Conservation (phyloP, 2,113 vertebrate genomes). For the Vanacampus margaritifer region DNA sequence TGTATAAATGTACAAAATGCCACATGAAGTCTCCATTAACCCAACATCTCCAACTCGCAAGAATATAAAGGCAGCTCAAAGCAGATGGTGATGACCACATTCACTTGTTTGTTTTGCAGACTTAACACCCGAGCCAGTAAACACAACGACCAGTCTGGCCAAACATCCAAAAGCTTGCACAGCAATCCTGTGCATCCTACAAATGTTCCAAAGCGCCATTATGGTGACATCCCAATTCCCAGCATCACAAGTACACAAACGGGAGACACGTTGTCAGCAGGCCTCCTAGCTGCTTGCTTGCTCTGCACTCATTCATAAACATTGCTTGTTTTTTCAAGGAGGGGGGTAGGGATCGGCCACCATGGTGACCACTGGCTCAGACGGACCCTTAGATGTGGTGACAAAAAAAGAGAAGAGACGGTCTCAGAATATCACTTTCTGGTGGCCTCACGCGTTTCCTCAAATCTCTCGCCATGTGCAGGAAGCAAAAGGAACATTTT, state of each 20-base stretch:
- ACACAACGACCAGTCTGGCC: conserved; percentile 29
- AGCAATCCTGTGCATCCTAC: not conserved
- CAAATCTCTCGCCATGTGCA: conserved; percentile 1
- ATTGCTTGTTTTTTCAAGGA: conserved; percentile 57
- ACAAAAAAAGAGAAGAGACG: not conserved
- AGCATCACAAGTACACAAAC: not conserved
- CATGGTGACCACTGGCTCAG: conserved; percentile 52
- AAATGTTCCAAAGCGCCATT: not conserved
- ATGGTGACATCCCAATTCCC: not conserved
- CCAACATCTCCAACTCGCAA: conserved; percentile 3
- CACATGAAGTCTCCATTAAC: not conserved
- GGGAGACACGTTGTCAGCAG: conserved; percentile 18
- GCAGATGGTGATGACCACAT: conserved; percentile 51
- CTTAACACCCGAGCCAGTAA: conserved; percentile 55
- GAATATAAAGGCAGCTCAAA: conserved; percentile 21
- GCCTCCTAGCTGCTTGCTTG: conserved; percentile 38
- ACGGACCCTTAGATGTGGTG: conserved; percentile 28
- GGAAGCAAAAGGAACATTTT: conserved; percentile 36
- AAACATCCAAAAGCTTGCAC: conserved; percentile 27
- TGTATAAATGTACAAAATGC: not conserved
- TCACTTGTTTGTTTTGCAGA: conserved; percentile 58
- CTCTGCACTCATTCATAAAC: conserved; percentile 47
- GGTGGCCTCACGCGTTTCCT: conserved; percentile 13
- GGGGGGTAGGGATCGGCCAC: conserved; percentile 46
- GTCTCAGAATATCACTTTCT: conserved; percentile 4